These are phyloP conservation scores for Subacronicta megacephala DNA, from an alignment of 2,888 invertebrate genomes.

Conservation along the genomic window DNA sequence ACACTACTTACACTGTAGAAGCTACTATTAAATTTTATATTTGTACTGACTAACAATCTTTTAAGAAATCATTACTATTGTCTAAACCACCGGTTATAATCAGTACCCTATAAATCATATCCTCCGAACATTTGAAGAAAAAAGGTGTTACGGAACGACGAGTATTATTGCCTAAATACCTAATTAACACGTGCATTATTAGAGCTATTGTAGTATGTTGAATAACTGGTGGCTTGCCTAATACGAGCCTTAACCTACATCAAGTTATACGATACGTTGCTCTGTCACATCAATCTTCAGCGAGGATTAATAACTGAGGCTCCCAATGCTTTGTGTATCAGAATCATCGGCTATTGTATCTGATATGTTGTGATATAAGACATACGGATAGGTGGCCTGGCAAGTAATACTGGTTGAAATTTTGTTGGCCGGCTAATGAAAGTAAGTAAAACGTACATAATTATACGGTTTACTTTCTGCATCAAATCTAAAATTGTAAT, in stretches of 20 bases:
- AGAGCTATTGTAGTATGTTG: slow-evolving; percentile 64
- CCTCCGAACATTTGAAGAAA: background rate
- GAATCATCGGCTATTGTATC: slow-evolving; percentile 82
- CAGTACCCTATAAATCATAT: slow-evolving; percentile 28
- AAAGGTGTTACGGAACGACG: slow-evolving; percentile 18
- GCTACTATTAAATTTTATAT: slow-evolving; percentile 14
- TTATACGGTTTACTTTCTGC: too few relatives aligned
- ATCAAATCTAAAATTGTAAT: too few relatives aligned
- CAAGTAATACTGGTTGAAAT: background rate
- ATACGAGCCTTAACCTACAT: slow-evolving; percentile 77
- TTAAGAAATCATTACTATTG: slow-evolving; percentile 1
- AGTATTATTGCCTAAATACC: slow-evolving; percentile 53
- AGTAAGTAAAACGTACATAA: too few relatives aligned
- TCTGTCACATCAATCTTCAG: slow-evolving; percentile 83
- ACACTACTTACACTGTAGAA: slow-evolving; percentile 1
- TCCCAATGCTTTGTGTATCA: slow-evolving; percentile 76
- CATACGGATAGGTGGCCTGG: slow-evolving; percentile 55
- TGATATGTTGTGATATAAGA: slow-evolving; percentile 65
- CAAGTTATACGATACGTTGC: slow-evolving; percentile 65
- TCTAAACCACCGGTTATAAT: slow-evolving; percentile 16
- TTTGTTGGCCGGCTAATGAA: too few relatives aligned
- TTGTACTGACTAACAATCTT: background rate
- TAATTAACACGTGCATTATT: slow-evolving; percentile 63
- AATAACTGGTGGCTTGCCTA: slow-evolving; percentile 56
- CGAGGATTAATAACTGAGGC: slow-evolving; percentile 77